A percentile compares a stretch with the other conserved stretches of the same genome.
phyloP scores from a whole-genome alignment of 2,797 vertebrate species.

The Echeneis naucrates region DNA sequence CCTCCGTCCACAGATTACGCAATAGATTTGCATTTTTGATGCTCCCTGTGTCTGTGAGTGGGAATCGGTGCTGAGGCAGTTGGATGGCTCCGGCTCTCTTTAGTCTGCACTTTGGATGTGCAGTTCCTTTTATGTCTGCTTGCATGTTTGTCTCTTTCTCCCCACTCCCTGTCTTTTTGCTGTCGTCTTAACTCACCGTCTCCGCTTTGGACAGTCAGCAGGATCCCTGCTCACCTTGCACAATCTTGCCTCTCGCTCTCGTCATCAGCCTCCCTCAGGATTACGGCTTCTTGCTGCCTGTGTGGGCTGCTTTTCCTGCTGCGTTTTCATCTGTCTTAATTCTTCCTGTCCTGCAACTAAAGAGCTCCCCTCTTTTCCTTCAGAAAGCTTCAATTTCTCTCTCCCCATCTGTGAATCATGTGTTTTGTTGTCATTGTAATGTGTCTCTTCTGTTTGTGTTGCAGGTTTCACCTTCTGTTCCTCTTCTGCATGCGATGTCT shows the following conservation, averaged over 20 bases:
- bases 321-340: background rate
- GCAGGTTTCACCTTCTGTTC: slow-evolving; percentile 40
- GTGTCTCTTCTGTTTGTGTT: slow-evolving; percentile 47
- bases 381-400: background rate
- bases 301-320: slow-evolving; percentile 9
- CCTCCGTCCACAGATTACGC: slow-evolving; percentile 58
- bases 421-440: slow-evolving; percentile 23
- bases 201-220: slow-evolving; percentile 55
- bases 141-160: slow-evolving; percentile 38
- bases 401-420: slow-evolving; percentile 9
- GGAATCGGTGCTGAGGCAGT: slow-evolving; percentile 11
- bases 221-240: slow-evolving; percentile 38
- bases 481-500: slow-evolving; percentile 37
- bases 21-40: slow-evolving; percentile 56
- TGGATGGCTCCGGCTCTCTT: slow-evolving; percentile 28
- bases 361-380: slow-evolving; percentile 7
- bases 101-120: slow-evolving; percentile 35
- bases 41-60: slow-evolving; percentile 36
- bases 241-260: slow-evolving; percentile 24
- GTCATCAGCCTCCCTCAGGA: slow-evolving; percentile 29
- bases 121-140: slow-evolving; percentile 26
- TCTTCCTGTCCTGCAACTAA: slow-evolving; percentile 13
- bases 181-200: slow-evolving; percentile 27
- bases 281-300: slow-evolving; percentile 17
- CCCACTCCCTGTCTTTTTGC: slow-evolving; percentile 23